Base-by-base conservation (phyloP, 1,140 invertebrate species). In the Drosophila pallidifrons region DNA sequence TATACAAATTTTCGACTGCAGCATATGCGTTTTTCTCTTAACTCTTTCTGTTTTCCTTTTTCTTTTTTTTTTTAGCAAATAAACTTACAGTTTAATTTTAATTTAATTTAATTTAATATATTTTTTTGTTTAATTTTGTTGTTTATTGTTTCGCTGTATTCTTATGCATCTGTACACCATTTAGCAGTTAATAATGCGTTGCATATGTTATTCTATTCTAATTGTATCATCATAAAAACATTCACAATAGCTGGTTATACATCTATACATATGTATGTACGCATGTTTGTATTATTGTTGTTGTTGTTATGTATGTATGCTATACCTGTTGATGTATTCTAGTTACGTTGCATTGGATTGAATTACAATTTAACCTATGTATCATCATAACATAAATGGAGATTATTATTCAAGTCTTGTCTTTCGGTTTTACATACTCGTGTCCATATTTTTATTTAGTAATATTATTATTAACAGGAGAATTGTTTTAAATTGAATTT, bases 401-500 rank as follows among this genome's bases (percentile, higher is more conserved):
- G 79, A 58, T 80, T 86, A 58, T 80, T 86, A 73, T 79, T 87
- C 82, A 87, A 87, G 82, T 87, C 82, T 87, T 87, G 83, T 87
- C 75, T 87, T 76, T 82, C 79, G 49, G 28, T 70, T 68, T 43
- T 35, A 60, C 32, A 74, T 68, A 69, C 30, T 61, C 30, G 45
- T 51, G 49, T 59, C 32, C 45, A 59, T 69, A 69, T 52, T 58
- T 2, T 38, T 38, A 35, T 2, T 30, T 61, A 69, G 43, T 58
- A 10, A 3, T 38, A 35, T 2, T 30, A 58, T 38, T 74, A 69
- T 69, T 69, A 74, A 74, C 65, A 69, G 68, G 71, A 69, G 65
- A 60, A 49, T 63, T 61, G 11, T 32, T 72, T 72, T 20, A 38
- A 57, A 16, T 25, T 45, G 28, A 25, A 46, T 55, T 55, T 55